A percentile compares a stretch with the other conserved stretches of the same genome.
Conservation (phyloP, 2,888 invertebrate species). For the Cosmia pyralina region DNA sequence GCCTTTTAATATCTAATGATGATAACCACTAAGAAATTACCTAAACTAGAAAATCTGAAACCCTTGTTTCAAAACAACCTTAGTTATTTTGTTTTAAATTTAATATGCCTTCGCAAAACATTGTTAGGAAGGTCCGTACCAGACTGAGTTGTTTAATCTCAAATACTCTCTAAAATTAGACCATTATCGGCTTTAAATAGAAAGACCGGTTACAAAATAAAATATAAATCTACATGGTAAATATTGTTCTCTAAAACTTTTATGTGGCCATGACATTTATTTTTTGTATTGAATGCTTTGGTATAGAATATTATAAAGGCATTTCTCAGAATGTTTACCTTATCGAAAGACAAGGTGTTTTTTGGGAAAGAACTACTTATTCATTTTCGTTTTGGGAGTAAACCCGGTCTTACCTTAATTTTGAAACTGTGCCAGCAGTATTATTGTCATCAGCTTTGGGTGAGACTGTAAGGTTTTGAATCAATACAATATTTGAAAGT, state of each 20-base stretch:
- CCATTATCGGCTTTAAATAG: neutral
- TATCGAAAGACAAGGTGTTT: neutral
- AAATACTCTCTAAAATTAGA: neutral
- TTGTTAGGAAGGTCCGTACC: neutral
- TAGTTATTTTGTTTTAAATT: neutral
- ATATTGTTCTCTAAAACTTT: neutral
- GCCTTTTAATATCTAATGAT: neutral
- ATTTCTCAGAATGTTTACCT: neutral
- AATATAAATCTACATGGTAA: neutral
- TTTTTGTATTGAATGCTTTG: neutral
- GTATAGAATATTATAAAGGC: neutral
- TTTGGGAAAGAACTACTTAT: neutral
- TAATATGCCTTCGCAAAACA: neutral
- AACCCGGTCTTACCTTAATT: neutral
- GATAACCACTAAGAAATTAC: neutral
- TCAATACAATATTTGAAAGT: constrained; percentile 40
- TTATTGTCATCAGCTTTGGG: constrained; percentile 4
- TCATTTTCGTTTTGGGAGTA: neutral
- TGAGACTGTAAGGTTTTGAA: neutral
- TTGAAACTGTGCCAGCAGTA: constrained; percentile 1
- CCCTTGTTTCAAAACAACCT: constrained; percentile 1
- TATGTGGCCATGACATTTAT: neutral
- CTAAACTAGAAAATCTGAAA: neutral
- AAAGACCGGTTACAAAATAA: neutral
- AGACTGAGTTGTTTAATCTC: neutral